Base-by-base conservation (phyloP, 2,797 vertebrate genomes). In the Urocyon cinereoargenteus region DNA sequence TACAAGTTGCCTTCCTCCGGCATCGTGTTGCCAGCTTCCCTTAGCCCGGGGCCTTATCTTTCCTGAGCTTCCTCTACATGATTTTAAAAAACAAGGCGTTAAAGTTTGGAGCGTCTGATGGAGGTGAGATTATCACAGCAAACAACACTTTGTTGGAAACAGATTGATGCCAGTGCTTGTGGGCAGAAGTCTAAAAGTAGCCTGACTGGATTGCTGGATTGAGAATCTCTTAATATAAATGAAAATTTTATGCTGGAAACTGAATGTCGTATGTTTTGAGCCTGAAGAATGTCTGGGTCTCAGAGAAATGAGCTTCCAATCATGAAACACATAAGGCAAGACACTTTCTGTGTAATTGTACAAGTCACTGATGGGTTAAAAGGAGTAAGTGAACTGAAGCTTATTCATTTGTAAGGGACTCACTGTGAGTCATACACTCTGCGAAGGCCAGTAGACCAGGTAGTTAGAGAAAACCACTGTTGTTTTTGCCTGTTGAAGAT, bases 101-200 rank as follows among this genome's bases (percentile, higher is more conserved):
- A 98, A 98, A 97, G 95, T 95, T 89, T 96, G 98, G 81, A 98
- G 45, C 72, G 34, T 68, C 78, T 84, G 82, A 78, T 81, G 73
- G 81, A 98, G 90, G 97, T 98, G 97, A 97, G 91, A 97, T 97
- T 97, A 86, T 96, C 96, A 91, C 95, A 95, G 96, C 77, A 98
- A 98, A 97, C 90, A 98, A 96, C 97, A 97, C 93, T 92, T 96
- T 83, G 81, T 36, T n/a, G 62, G 84, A 97, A 96, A 95, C 95
- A 95, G 96, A 97, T 79, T 97, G 91, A 94, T 95, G 93, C 53
- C 83, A 83, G 31, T n/a, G 83, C 77, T 96, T 88, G 96, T 96
- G 82, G 97, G 96, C 81, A 95, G 97, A 96, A 88, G 19, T 86
- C 96, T 97, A 92, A 97, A 98, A 92, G 85, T 78, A 97, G 81